These are phyloP conservation scores for Drosophila watanabei DNA, from an alignment of 1,140 invertebrate species.

Conservation along the genomic window DNA sequence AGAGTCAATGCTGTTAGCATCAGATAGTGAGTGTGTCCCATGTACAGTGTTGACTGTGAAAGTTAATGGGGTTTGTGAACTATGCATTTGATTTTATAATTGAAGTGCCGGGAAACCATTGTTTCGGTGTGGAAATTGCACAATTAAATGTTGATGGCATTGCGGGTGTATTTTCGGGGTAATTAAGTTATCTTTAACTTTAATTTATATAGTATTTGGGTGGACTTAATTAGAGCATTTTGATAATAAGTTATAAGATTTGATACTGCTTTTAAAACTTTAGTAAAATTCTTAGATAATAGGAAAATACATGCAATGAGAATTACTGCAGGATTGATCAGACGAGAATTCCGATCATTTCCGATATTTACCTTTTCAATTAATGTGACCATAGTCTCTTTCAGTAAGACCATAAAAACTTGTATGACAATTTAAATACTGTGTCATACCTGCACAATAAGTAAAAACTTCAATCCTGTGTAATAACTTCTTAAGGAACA, in stretches of 20 bases:
- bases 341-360: no score
- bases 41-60: slow-evolving; percentile 38
- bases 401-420: no score
- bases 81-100: slow-evolving; percentile 1
- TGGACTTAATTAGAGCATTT: neutral
- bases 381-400: no score
- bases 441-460: no score
- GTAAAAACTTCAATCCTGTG: no score
- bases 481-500: no score
- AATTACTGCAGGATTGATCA: no score
- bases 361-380: no score
- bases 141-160: neutral
- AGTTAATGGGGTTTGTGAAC: slow-evolving; percentile 23
- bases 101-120: neutral
- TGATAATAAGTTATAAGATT: neutral
- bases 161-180: slow-evolving; percentile 1
- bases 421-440: no score
- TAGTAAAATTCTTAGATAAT: neutral
- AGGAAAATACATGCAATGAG: no score
- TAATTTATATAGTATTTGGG: neutral
- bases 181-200: neutral
- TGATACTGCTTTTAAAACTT: neutral
- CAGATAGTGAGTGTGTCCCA: slow-evolving; percentile 41
- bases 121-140: slow-evolving; percentile 9
- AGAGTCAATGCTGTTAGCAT: slow-evolving; percentile 24